Percentiles rank a stretch among this genome's conserved stretches.
Evolutionary conservation across 2,797 vertebrate species (phyloP).

Genomic region (Phataginus tetradactyla): DNA sequence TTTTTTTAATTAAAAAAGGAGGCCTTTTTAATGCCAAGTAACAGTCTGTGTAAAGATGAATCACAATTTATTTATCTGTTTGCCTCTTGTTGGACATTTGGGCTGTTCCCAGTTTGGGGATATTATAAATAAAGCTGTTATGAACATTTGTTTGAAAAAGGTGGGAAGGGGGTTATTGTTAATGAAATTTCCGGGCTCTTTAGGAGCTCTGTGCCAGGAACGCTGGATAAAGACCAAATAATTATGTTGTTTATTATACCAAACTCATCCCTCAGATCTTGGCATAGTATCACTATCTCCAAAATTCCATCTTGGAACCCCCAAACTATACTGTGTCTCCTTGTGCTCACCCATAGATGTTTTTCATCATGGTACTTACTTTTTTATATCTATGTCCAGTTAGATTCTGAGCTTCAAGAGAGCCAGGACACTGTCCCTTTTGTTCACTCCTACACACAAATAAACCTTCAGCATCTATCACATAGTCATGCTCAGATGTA

Average conservation of each 20-base stretch:
- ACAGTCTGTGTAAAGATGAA: slow-evolving; percentile 11
- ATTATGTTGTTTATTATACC: background rate
- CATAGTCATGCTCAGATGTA: background rate
- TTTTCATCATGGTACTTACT: background rate
- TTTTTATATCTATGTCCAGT: background rate
- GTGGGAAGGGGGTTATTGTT: background rate
- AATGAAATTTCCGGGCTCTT: background rate
- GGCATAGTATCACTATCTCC: background rate
- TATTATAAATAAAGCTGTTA: background rate
- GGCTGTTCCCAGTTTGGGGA: background rate
- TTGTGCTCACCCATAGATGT: background rate
- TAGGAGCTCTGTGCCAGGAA: background rate
- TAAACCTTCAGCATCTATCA: background rate
- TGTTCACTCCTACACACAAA: background rate
- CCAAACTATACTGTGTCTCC: background rate
- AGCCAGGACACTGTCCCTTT: background rate
- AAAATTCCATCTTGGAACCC: background rate
- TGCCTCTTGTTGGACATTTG: background rate
- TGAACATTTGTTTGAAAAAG: background rate
- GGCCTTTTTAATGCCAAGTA: background rate
- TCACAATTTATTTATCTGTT: background rate
- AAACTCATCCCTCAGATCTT: background rate
- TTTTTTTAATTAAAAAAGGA: background rate
- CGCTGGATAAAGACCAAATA: background rate
- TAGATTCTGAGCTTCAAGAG: background rate